phyloP scores from a whole-genome alignment of 2,888 invertebrate genomes.

The Pterostichus niger region DNA sequence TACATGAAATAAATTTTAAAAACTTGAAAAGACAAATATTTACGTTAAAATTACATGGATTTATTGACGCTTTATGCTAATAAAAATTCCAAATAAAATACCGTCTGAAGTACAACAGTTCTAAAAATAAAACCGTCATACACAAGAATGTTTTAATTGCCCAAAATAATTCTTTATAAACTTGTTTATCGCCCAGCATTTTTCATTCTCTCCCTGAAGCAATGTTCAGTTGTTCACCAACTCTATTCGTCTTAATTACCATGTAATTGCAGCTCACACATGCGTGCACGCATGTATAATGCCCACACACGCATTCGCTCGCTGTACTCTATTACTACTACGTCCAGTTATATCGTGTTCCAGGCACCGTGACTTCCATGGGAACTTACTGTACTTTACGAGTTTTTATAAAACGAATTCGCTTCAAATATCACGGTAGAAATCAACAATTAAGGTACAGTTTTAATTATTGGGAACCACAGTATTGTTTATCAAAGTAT shows the following conservation, averaged over 20 bases:
- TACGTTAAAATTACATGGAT: too few relatives aligned
- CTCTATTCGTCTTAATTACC: constrained; percentile 26
- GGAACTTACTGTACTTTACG: constrained; percentile 43
- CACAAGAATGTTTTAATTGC: constrained; percentile 5
- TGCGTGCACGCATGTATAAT: constrained; percentile 23
- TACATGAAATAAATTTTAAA: too few relatives aligned
- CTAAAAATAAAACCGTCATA: constrained; percentile 14
- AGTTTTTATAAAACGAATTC: constrained; percentile 31
- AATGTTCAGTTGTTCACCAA: neutral
- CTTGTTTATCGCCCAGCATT: neutral
- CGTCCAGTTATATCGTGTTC: constrained; percentile 34
- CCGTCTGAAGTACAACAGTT: neutral
- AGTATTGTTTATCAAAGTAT: constrained; percentile 5
- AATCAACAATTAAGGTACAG: constrained; percentile 39
- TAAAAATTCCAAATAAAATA: too few relatives aligned
- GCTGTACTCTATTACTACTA: constrained; percentile 14
- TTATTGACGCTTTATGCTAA: too few relatives aligned
- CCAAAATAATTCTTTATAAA: constrained; percentile 10
- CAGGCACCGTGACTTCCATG: constrained; percentile 28
- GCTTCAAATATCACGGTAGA: constrained; percentile 36
- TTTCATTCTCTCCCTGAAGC: neutral
- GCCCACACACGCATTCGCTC: constrained; percentile 11
- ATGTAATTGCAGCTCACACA: constrained; percentile 15
- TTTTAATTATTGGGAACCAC: constrained; percentile 9
- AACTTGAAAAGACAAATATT: too few relatives aligned